phyloP scores from a whole-genome alignment of 23 tunicate genomes.

The Halocynthia aurantium region DNA sequence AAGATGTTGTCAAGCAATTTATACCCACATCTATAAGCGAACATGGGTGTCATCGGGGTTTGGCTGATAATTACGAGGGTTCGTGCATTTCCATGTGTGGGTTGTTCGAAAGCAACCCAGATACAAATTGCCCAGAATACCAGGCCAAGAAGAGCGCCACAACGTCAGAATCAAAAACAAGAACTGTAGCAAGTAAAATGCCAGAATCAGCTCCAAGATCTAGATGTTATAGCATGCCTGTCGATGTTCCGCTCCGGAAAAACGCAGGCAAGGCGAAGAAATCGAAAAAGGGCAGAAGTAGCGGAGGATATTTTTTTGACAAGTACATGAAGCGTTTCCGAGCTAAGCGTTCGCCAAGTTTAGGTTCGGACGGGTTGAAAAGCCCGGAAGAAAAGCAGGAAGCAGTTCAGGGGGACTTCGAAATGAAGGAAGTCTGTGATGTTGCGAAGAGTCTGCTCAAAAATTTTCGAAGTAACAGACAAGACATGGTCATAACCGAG shows the following conservation, averaged over 20 bases:
- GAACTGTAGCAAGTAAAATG: background rate
- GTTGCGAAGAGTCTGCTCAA: background rate
- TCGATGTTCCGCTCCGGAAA: slow-evolving; percentile 58
- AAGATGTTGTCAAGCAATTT: slow-evolving; percentile 23
- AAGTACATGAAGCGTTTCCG: slow-evolving; percentile 86
- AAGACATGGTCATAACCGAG: slow-evolving; percentile 47
- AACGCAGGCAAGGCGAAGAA: slow-evolving; percentile 33
- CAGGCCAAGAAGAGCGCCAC: background rate
- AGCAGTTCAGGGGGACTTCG: background rate
- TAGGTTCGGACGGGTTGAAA: background rate
- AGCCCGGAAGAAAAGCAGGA: slow-evolving; percentile 9
- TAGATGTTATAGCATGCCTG: slow-evolving; percentile 39
- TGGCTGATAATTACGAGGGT: background rate
- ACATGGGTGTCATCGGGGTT: slow-evolving; percentile 7
- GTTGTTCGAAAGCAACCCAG: slow-evolving; percentile 1
- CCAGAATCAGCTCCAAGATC: background rate
- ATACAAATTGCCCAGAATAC: background rate
- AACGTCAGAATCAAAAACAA: background rate
- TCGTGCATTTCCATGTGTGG: slow-evolving; percentile 25
- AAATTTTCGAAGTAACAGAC: slow-evolving; percentile 48
- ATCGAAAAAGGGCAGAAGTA: slow-evolving; percentile 43
- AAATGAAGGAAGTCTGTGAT: slow-evolving; percentile 1
- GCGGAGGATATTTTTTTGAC: slow-evolving; percentile 93
- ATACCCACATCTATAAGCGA: slow-evolving; percentile 18
- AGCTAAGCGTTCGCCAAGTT: slow-evolving; percentile 23